Percentiles rank a stretch among this genome's conserved stretches.
These are phyloP conservation scores for Acromyrmex heyeri DNA, from an alignment of 1,140 invertebrate genomes.

Conservation along the genomic window DNA sequence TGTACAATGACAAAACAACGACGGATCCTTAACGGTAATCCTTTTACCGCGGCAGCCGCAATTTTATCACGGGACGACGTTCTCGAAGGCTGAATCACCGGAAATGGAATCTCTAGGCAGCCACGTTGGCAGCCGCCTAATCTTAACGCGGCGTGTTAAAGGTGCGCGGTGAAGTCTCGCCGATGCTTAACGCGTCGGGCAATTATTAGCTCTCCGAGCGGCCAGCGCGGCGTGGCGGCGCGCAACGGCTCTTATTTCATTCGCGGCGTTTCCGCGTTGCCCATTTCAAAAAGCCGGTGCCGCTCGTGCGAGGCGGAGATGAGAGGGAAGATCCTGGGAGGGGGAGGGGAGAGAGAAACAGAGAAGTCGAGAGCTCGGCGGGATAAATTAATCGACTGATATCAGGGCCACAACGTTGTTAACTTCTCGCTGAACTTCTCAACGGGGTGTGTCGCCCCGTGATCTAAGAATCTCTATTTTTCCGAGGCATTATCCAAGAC, in stretches of 20 bases:
- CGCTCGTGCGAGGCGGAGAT: slow-evolving; percentile 36
- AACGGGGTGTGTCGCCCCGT: slow-evolving; percentile 44
- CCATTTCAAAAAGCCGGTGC: slow-evolving; percentile 32
- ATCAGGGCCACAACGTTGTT: slow-evolving; percentile 52
- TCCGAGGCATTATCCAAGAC: background rate
- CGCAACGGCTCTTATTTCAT: slow-evolving; percentile 76
- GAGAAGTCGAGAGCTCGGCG: background rate
- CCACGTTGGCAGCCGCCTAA: slow-evolving; percentile 43
- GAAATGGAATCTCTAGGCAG: slow-evolving; percentile 46
- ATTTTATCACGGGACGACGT: slow-evolving; percentile 48
- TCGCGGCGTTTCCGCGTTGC: slow-evolving; percentile 73
- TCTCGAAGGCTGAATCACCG: slow-evolving; percentile 53
- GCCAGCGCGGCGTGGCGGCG: slow-evolving; percentile 29
- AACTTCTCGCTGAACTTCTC: slow-evolving; percentile 45
- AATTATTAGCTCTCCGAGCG: slow-evolving; percentile 71
- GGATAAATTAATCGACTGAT: slow-evolving; percentile 66
- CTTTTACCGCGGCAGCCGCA: slow-evolving; percentile 24
- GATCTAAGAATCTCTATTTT: slow-evolving; percentile 12
- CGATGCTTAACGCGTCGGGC: slow-evolving; percentile 66
- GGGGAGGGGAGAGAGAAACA: background rate
- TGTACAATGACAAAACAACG: slow-evolving; percentile 7
- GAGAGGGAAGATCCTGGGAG: background rate
- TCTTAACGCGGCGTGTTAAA: slow-evolving; percentile 54
- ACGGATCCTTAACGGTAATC: slow-evolving; percentile 39
- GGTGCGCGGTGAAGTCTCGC: slow-evolving; percentile 39